phyloP scores from a whole-genome alignment of 2,888 invertebrate genomes.

The Byasa hedistus region DNA sequence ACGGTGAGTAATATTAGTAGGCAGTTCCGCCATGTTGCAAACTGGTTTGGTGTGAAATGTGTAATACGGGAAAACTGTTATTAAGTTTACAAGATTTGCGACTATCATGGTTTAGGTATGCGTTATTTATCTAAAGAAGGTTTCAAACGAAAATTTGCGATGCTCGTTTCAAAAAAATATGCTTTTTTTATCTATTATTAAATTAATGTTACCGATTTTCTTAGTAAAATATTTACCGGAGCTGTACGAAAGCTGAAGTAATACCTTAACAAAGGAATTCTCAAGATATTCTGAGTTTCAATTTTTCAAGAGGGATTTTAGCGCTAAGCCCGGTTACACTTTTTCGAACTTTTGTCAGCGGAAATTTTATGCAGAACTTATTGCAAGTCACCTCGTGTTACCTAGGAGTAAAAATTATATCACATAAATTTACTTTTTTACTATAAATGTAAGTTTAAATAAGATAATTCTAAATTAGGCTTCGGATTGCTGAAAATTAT shows the following conservation, averaged over 20 bases:
- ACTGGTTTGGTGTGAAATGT: slow-evolving; percentile 15
- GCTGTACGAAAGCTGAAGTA: slow-evolving; percentile 15
- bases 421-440: not conserved
- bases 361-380: slow-evolving; percentile 25
- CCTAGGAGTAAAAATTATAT: not conserved
- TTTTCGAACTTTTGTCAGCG: slow-evolving; percentile 26
- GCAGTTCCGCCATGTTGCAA: slow-evolving; percentile 13
- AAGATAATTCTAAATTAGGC: no score
- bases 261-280: slow-evolving; percentile 24
- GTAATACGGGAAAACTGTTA: not conserved
- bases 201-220: not conserved
- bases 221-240: not conserved
- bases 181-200: not conserved
- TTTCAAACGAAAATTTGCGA: not conserved
- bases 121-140: not conserved
- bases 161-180: not conserved
- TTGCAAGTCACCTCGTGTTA: slow-evolving; percentile 19
- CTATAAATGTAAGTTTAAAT: not conserved
- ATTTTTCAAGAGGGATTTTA: slow-evolving; percentile 26
- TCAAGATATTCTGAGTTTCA: slow-evolving; percentile 24
- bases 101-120: not conserved
- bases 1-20: slow-evolving; percentile 38
- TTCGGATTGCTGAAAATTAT: not conserved
- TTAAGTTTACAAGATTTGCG: slow-evolving; percentile 1
- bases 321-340: slow-evolving; percentile 17